Conservation (phyloP, 2,888 invertebrate genomes). For the Euphydryas editha region DNA sequence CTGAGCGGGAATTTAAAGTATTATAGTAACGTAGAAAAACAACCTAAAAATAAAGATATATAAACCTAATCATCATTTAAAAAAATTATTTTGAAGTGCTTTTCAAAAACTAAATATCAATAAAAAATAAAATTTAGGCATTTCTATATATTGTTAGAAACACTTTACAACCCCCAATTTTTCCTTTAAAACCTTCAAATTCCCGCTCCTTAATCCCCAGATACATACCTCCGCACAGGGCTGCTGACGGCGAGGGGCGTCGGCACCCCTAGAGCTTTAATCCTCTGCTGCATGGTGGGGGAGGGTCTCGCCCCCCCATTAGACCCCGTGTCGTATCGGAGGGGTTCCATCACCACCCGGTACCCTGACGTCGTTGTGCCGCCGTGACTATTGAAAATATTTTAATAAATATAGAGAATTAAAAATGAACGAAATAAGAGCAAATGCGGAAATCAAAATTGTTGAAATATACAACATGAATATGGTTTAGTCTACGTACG, state of each 20-base stretch:
- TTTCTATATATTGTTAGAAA: not conserved
- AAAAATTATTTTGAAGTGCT: not conserved
- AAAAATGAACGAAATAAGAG: too few relatives aligned
- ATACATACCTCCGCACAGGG: conserved; percentile 91
- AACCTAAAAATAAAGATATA: too few relatives aligned
- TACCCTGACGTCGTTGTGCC: conserved; percentile 74
- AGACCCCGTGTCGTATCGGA: conserved; percentile 71
- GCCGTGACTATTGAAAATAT: conserved; percentile 67
- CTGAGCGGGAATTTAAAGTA: conserved; percentile 27
- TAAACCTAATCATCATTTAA: not conserved
- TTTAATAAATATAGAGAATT: too few relatives aligned
- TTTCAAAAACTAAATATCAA: not conserved
- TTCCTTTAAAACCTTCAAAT: conserved; percentile 10
- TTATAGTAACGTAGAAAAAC: not conserved
- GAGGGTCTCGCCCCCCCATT: conserved; percentile 83
- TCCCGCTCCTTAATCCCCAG: not conserved
- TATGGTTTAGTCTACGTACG: too few relatives aligned
- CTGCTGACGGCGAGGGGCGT: conserved; percentile 94
- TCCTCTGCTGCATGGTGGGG: conserved; percentile 95
- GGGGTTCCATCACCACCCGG: conserved; percentile 80
- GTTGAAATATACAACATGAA: not conserved
- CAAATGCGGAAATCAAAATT: too few relatives aligned
- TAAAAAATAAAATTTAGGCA: too few relatives aligned
- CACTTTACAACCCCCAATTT: not conserved
- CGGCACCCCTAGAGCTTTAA: conserved; percentile 94